These are phyloP conservation scores for Triplophysa siluroides DNA, from an alignment of 2,113 vertebrate genomes.

Conservation along the genomic window DNA sequence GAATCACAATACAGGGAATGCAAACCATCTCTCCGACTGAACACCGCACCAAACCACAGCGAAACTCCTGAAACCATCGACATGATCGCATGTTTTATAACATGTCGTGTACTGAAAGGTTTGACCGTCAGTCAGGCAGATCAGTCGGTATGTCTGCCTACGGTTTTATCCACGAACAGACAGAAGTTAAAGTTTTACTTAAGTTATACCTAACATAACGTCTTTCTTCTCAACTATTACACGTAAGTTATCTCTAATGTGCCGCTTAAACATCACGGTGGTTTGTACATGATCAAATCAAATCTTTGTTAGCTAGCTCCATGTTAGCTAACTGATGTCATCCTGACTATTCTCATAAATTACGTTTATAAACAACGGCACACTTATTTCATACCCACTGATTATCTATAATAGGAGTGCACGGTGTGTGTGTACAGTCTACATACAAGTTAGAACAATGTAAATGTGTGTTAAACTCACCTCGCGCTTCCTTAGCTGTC, in stretches of 20 bases:
- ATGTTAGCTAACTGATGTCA: not conserved
- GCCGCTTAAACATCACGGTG: too few relatives aligned
- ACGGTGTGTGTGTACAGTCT: not conserved
- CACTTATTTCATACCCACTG: not conserved
- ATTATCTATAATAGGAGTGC: not conserved
- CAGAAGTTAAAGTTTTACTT: too few relatives aligned
- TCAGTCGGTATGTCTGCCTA: not conserved
- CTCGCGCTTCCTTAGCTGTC: not conserved
- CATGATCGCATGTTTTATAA: not conserved
- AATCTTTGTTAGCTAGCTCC: too few relatives aligned
- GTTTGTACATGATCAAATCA: too few relatives aligned
- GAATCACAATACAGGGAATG: conserved; percentile 97
- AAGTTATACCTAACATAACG: too few relatives aligned
- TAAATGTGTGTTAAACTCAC: conserved; percentile 5
- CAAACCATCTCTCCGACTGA: conserved; percentile 82
- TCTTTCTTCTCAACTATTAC: too few relatives aligned
- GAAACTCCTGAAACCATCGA: not conserved
- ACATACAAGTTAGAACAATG: not conserved
- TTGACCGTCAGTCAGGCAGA: not conserved
- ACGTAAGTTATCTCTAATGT: too few relatives aligned
- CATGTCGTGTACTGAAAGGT: too few relatives aligned
- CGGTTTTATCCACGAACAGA: too few relatives aligned
- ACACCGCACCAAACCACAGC: not conserved
- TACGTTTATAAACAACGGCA: not conserved
- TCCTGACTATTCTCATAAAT: not conserved